A percentile compares a stretch with the other conserved stretches of the same genome.
These are phyloP conservation scores for Latrodectus hesperus DNA, from an alignment of 2,888 invertebrate species.

Conservation along the genomic window DNA sequence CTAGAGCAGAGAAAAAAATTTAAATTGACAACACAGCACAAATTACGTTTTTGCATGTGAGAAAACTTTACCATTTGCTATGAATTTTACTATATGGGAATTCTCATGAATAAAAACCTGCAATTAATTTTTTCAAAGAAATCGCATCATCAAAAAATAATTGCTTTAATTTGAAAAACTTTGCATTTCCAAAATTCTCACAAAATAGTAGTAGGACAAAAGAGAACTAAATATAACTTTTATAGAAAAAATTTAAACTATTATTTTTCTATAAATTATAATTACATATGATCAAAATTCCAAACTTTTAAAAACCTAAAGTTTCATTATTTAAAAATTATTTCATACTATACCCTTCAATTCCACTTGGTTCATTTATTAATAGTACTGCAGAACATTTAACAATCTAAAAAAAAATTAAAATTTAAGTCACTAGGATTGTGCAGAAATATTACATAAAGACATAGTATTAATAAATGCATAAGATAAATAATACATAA, in stretches of 20 bases:
- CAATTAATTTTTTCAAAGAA: too few species aligned
- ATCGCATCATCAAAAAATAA: too few species aligned
- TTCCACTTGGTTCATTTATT: slow-evolving; percentile 76
- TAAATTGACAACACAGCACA: too few species aligned
- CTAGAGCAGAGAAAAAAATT: too few species aligned
- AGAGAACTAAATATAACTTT: not conserved
- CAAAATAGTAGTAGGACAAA: too few species aligned
- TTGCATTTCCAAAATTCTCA: too few species aligned
- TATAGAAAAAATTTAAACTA: slow-evolving; percentile 6
- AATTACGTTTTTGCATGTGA: too few species aligned
- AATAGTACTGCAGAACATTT: slow-evolving; percentile 77
- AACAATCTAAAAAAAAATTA: slow-evolving; percentile 75
- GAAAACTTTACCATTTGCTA: too few species aligned
- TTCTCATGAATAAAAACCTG: too few species aligned
- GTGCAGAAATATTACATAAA: not conserved
- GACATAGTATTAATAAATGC: too few species aligned
- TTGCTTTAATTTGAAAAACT: too few species aligned
- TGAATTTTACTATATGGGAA: too few species aligned
- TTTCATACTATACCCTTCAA: slow-evolving; percentile 76
- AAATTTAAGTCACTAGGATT: not conserved
- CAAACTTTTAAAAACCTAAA: not conserved
- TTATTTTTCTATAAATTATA: not conserved
- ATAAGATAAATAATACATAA: not conserved
- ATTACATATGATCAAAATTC: not conserved
- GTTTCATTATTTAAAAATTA: not conserved